Conservation (phyloP, 2,888 invertebrate genomes). For the Syrista parreyssii region DNA sequence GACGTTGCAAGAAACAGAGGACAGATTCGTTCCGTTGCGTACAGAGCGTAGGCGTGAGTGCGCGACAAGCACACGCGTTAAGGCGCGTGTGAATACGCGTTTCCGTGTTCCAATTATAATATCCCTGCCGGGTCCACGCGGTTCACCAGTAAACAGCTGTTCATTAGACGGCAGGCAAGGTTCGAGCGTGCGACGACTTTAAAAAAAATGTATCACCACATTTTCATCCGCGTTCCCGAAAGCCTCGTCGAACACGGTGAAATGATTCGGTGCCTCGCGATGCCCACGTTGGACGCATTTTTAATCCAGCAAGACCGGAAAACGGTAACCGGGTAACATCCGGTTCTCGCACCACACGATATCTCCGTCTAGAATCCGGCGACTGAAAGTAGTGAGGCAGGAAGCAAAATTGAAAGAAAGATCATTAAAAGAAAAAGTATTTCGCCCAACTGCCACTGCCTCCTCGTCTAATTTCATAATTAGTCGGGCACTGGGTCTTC, state of each 20-base stretch:
- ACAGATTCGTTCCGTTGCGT: not conserved
- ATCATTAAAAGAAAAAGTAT: not conserved
- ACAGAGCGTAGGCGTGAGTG: not conserved
- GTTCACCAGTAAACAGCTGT: not conserved
- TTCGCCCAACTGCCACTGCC: not conserved
- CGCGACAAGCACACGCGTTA: not conserved
- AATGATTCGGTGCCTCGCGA: not conserved
- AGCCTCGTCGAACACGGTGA: not conserved
- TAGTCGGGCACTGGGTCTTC: not conserved
- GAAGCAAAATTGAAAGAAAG: not conserved
- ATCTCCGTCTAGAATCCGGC: not conserved
- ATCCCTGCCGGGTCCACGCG: not conserved
- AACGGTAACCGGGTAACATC: not conserved
- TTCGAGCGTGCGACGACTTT: not conserved
- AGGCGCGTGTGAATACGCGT: not conserved
- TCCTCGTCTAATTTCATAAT: not conserved
- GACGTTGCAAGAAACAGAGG: not conserved
- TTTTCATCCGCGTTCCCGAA: not conserved
- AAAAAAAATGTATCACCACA: not conserved
- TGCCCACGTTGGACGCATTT: not conserved
- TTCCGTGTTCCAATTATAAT: slow-evolving; percentile 3
- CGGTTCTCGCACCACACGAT: not conserved
- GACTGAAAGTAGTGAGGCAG: not conserved
- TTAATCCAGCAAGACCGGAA: not conserved
- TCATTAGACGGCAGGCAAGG: not conserved